Evolutionary conservation across 2,888 invertebrate species (phyloP), one percentile per base, ranked within the genome.

Genomic region (Camponotus fellah): DNA sequence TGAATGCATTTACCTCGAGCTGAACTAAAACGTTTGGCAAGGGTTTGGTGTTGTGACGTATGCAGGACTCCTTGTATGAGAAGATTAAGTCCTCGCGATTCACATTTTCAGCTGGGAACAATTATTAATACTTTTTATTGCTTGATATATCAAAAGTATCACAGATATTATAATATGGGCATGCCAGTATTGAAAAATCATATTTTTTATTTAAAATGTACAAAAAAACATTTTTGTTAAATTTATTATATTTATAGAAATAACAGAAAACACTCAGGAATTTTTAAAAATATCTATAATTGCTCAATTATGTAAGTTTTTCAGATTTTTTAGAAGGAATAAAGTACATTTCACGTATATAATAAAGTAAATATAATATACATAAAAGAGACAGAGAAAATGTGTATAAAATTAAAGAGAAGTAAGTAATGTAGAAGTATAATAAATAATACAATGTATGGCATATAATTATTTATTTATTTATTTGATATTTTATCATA

Each of bases 31-130:
- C 96, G 72, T 95, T 95, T 88, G 96, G 96, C 90, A 98, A 95
- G 75, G 98, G 97, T 91, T 96, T 95, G 21, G 97, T 97, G 92
- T 95, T 95, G 95, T 98, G 97, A 92, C 96, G 96, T 87, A 96
- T 95, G 95, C 98, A 98, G 72, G 98, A 96, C 91, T 96, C 96
- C 92, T 96, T 95, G 95, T 98, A 98, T 56, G 97, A 96, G 60
- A 96, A 96, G 32, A 97, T 96, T 87, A 98, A 96, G 93, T 98
- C 97, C 87, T 97, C 96, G 58, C 96, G 96, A 91, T 96, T 96
- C 93, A 96, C 96, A 91, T 95, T 93, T 88, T 96, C 96, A 86
- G 96, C 97, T 97, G 96, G 58, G 95, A 96, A 93, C 91, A 94
- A 94, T 84, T 83, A 85, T 83, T 81, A 10, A 69, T 40, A 60